Base-by-base conservation (phyloP, 1,140 invertebrate species). In the Drosophila ohnishii region DNA sequence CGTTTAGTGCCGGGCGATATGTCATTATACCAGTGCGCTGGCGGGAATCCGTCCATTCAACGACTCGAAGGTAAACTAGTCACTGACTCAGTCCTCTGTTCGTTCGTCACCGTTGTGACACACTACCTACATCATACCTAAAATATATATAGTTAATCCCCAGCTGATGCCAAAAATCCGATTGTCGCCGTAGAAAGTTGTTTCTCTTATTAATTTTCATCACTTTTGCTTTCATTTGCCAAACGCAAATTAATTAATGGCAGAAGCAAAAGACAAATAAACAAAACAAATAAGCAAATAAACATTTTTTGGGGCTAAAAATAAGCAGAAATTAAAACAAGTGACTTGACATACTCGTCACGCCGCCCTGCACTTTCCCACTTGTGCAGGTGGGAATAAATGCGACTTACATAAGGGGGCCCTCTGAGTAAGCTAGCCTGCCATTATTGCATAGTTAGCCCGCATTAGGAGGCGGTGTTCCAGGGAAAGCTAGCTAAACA, bases 221-320 rank as follows among this genome's bases (percentile, higher is more conserved):
- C 80, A 83, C 80, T 78, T 83, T 78, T 83, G 80, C 65, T 78
- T 83, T 75, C 58, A 66, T 55, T 78, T 58, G 59, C 55, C 79
- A 65, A 69, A 59, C 42, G 34, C 16, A 67, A 60, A 76, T 63
- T 53, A 48, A 76, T 74, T 34, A 74, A 13, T 30, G 66, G 57
- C 58, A 51, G 3, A 28, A 28, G 7, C n/a, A 10, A 60, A 47
- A 58, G 45, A 9, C 22, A 45, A 45, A 51, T 19, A 47, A 56
- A 35, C 6, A 48, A n/a, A 19, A 42, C 5, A 37, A 64, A 44
- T 16, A 37, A 55, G 16, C 28, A 39, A 45, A 34, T n/a, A 45
- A 50, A 56, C 2, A 39, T 39, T 14, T 16, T 66, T 34, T 5
- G 50, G 13, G 13, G n/a, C 40, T 39, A 53, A 57, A 57, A 62